phyloP scores from a whole-genome alignment of 2,888 invertebrate species.

The Diaprepes abbreviatus region DNA sequence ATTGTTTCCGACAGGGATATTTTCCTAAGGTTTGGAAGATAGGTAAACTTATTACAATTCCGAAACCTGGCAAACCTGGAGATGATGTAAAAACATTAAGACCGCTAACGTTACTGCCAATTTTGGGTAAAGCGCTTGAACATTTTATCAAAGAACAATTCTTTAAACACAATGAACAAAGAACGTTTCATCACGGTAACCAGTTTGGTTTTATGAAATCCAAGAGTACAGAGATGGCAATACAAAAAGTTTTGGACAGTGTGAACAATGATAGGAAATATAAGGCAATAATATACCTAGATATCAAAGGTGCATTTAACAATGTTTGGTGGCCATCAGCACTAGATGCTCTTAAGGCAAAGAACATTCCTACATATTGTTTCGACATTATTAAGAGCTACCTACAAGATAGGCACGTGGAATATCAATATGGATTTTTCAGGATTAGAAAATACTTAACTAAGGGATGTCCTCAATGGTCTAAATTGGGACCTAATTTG shows the following conservation, averaged over 20 bases:
- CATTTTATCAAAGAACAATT: background rate
- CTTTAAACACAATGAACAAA: background rate
- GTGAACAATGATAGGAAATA: too few relatives aligned
- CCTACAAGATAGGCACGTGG: too few relatives aligned
- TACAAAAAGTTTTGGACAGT: background rate
- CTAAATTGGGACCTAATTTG: too few relatives aligned
- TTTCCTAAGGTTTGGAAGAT: background rate
- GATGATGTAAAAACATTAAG: background rate
- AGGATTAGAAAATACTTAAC: too few relatives aligned
- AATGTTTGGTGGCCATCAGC: too few relatives aligned
- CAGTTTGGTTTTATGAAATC: background rate
- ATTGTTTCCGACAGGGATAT: background rate
- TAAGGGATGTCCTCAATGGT: too few relatives aligned
- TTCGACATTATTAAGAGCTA: too few relatives aligned
- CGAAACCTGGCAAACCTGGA: background rate
- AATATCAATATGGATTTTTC: too few relatives aligned
- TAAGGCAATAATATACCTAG: too few relatives aligned
- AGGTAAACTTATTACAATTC: background rate
- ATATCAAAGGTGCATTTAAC: too few relatives aligned
- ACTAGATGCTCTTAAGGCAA: too few relatives aligned
- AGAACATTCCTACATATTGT: too few relatives aligned
- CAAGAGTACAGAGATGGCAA: background rate
- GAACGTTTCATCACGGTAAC: background rate
- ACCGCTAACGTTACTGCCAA: background rate
- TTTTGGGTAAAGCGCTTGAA: background rate